Evolutionary conservation across 2,797 vertebrate genomes (phyloP).

Genomic region (Antrozous pallidus): DNA sequence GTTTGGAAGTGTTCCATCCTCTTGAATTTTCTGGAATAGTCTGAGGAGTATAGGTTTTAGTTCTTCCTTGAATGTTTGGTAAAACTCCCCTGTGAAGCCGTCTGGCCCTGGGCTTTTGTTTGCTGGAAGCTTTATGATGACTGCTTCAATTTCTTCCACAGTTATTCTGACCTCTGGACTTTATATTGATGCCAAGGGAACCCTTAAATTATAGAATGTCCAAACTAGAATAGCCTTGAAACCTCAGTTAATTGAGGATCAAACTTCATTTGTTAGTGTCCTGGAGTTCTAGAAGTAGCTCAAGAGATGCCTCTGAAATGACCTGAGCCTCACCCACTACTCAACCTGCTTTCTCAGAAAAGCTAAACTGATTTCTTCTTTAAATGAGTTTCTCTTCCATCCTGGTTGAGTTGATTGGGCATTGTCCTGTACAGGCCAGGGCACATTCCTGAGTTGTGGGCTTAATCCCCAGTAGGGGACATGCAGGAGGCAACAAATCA

Average conservation of each 20-base stretch:
- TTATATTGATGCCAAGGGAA: constrained; percentile 3
- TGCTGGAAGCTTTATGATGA: too few species aligned
- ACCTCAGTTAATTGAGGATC: neutral
- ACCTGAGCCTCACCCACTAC: neutral
- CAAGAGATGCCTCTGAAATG: neutral
- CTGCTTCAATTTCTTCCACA: too few species aligned
- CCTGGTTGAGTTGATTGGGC: neutral
- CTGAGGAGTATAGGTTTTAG: too few species aligned
- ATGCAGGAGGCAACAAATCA: neutral
- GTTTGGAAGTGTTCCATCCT: too few species aligned
- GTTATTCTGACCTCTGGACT: neutral
- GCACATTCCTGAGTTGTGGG: neutral
- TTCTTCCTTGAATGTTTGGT: too few species aligned
- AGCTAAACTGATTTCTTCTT: neutral
- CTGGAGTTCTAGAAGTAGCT: neutral
- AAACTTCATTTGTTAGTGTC: neutral
- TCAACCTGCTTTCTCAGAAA: neutral
- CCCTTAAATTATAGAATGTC: neutral
- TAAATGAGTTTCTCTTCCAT: neutral
- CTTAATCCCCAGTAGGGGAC: neutral
- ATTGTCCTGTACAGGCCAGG: neutral
- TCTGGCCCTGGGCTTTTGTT: too few species aligned
- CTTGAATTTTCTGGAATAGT: too few species aligned
- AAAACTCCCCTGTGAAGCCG: too few species aligned
- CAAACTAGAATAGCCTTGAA: neutral